phyloP scores from a whole-genome alignment of 2,888 invertebrate genomes.

The Drosophila mimetica region DNA sequence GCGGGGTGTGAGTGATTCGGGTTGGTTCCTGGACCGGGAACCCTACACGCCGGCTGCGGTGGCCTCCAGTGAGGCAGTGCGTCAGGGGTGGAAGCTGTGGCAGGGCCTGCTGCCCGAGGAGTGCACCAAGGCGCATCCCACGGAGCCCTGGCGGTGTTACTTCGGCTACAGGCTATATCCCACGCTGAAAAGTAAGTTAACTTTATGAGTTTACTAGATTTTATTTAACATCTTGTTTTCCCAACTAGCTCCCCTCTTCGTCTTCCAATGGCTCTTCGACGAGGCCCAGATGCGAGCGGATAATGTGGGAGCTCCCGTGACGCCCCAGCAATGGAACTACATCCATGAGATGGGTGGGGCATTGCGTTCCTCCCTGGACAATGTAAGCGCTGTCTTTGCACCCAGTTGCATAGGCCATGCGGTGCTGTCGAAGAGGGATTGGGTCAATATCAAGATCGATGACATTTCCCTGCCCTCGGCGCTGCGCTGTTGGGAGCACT shows the following conservation, averaged over 20 bases:
- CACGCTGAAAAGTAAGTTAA: constrained; percentile 89
- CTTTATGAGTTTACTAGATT: not conserved
- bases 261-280: constrained; percentile 97
- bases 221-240: constrained; percentile 68
- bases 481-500: constrained; percentile 94
- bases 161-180: constrained; percentile 96
- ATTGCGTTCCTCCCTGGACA: constrained; percentile 91
- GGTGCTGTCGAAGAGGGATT: constrained; percentile 93
- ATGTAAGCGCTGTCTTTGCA: constrained; percentile 95
- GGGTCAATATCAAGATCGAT: constrained; percentile 93
- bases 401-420: constrained; percentile 97
- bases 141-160: constrained; percentile 95
- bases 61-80: constrained; percentile 88
- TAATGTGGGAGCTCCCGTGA: constrained; percentile 94
- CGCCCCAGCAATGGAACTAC: constrained; percentile 96
- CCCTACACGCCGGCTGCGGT: constrained; percentile 88
- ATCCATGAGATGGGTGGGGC: constrained; percentile 96
- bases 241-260: constrained; percentile 91
- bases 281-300: constrained; percentile 97
- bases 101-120: constrained; percentile 91
- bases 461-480: constrained; percentile 93
- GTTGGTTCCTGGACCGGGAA: constrained; percentile 96
- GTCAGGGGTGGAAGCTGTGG: constrained; percentile 92
- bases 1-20: constrained; percentile 95
- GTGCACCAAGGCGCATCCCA: constrained; percentile 88